Conservation (phyloP, 1,140 invertebrate genomes). For the Drosophila eugracilis region DNA sequence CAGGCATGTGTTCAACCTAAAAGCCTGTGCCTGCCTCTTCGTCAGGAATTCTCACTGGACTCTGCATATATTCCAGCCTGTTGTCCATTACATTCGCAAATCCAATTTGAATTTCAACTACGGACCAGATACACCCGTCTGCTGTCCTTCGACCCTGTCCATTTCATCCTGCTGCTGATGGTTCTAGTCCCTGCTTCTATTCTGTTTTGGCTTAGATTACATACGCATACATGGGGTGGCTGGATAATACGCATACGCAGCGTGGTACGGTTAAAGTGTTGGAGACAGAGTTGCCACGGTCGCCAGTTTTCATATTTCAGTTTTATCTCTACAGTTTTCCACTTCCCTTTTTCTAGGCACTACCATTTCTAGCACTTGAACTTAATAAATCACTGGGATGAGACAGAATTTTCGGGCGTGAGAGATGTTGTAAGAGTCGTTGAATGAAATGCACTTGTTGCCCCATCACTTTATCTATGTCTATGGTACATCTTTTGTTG, state of each 20-base stretch:
- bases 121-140: conserved; percentile 17
- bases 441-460: conserved; percentile 52
- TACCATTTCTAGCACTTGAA: conserved; percentile 39
- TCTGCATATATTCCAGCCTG: conserved; percentile 10
- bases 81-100: conserved; percentile 35
- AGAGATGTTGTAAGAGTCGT: too few species aligned
- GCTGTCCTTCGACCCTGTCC: background rate
- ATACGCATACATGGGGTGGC: conserved; percentile 17
- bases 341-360: background rate
- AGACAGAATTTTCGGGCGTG: conserved; percentile 15
- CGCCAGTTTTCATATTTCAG: conserved; percentile 48
- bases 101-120: conserved; percentile 67
- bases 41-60: conserved; percentile 13
- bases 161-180: too few species aligned
- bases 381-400: conserved; percentile 59
- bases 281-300: background rate
- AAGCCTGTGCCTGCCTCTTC: conserved; percentile 12
- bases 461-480: conserved; percentile 32
- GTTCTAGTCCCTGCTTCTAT: too few species aligned
- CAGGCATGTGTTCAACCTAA: conserved; percentile 12
- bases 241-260: conserved; percentile 55
- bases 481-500: conserved; percentile 8
- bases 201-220: conserved; percentile 51
- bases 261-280: conserved; percentile 37
- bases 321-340: conserved; percentile 19